Conservation (phyloP, 2,888 invertebrate species). For the Allygus modestus region DNA sequence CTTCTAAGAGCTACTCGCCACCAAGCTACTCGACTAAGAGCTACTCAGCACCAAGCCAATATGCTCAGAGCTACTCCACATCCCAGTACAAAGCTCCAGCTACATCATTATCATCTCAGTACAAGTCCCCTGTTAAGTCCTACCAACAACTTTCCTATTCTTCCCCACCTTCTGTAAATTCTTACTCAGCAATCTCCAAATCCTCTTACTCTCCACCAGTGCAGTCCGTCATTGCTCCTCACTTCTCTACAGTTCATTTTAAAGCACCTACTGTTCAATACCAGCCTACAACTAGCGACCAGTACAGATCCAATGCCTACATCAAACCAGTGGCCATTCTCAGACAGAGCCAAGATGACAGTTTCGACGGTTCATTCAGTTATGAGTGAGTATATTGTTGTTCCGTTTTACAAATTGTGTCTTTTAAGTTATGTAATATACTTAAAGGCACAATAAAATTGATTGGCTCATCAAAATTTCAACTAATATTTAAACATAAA, state of each 20-base stretch:
- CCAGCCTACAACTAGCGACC: slow-evolving; percentile 4
- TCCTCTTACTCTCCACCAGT: neutral
- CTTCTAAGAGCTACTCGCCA: neutral
- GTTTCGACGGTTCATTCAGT: slow-evolving; percentile 81
- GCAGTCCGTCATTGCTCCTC: neutral
- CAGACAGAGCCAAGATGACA: slow-evolving; percentile 78
- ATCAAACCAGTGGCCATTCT: slow-evolving; percentile 73
- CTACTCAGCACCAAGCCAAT: neutral
- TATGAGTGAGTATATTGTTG: slow-evolving; percentile 76
- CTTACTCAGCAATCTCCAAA: too few relatives aligned
- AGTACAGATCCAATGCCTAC: neutral
- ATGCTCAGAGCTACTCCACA: neutral
- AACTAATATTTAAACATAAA: too few relatives aligned
- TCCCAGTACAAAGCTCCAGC: neutral
- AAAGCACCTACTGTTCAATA: slow-evolving; percentile 13
- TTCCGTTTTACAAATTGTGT: neutral
- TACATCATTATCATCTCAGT: too few relatives aligned
- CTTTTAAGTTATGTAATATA: neutral
- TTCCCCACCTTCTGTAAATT: too few relatives aligned
- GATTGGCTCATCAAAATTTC: too few relatives aligned
- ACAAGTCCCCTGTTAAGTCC: too few relatives aligned
- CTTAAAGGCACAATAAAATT: neutral
- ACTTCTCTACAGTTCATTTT: neutral
- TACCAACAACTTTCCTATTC: too few relatives aligned
- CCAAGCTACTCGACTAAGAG: neutral